Base-by-base conservation (phyloP, 1,140 invertebrate species). In the Pollicipes pollicipes region DNA sequence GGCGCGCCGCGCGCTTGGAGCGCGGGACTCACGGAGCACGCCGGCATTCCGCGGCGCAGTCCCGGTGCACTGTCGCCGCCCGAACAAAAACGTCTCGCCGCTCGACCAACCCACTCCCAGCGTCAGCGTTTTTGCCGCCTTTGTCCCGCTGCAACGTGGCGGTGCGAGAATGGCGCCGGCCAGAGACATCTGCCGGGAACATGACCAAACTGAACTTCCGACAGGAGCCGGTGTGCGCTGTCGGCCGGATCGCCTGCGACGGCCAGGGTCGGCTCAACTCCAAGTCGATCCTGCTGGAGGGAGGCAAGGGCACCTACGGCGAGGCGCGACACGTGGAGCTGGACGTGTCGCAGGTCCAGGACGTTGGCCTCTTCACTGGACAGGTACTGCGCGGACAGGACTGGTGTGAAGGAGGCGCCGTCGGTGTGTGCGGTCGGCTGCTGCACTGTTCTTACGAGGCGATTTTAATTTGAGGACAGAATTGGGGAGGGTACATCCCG, bases 341-440 rank as follows among this genome's bases (percentile, higher is more conserved):
- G 17, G 86, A 89, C 77, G 79, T 89, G 6, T 82, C 79, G 31
- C 83, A 84, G 70, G 74, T 90, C 16, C 82, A 84, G 37, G 83
- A 87, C 66, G 91, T 86, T 76, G 87, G 88, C 0, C 77, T 95
- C 21, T 94, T 91, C 77, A 88, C 92, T 4, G 92, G 92, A 0
- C 91, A 95, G 83, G 80, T 79, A 73, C 72, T 66, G 69, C 32
- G 68, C 26, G 27, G 37, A n/a, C n/a, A n/a, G n/a, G n/a, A n/a
- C n/a, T n/a, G n/a, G n/a, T n/a, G n/a, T n/a, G n/a, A n/a, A n/a
- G n/a, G n/a, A n/a, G n/a, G n/a, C n/a, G n/a, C n/a, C n/a, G n/a
- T n/a, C n/a, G n/a, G n/a, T n/a, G n/a, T n/a, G n/a, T n/a, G n/a
- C n/a, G n/a, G n/a, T n/a, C n/a, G n/a, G n/a, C n/a, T n/a, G n/a